These are phyloP conservation scores for Balearica regulorum DNA, from an alignment of 2,797 vertebrate species.

Conservation along the genomic window DNA sequence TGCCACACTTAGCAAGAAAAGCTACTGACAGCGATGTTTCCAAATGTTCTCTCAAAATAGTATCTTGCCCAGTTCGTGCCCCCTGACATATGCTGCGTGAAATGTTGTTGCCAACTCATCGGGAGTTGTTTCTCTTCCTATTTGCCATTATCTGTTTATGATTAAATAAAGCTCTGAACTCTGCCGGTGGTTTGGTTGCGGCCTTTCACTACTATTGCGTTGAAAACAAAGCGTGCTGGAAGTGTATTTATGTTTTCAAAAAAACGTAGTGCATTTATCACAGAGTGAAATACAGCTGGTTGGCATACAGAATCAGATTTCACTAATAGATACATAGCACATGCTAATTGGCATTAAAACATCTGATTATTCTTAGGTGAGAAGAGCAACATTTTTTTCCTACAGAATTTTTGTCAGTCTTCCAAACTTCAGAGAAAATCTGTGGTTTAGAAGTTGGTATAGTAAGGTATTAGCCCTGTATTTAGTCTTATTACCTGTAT, in stretches of 20 bases:
- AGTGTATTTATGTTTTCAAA: not conserved
- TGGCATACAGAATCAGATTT: not conserved
- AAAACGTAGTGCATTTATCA: accelerated
- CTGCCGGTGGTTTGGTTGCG: not conserved
- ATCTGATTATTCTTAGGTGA: not conserved
- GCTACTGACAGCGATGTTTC: not conserved
- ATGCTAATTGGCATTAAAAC: not conserved
- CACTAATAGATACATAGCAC: not conserved
- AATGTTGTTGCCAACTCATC: not conserved
- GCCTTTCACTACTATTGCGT: not conserved
- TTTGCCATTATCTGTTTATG: not conserved
- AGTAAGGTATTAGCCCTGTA: not conserved
- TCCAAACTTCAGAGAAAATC: not conserved
- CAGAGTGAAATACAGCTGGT: not conserved
- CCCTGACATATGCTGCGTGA: not conserved
- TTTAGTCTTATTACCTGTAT: not conserved
- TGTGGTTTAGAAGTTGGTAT: not conserved
- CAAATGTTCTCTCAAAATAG: not conserved
- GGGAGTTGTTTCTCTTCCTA: not conserved
- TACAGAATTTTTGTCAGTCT: not conserved
- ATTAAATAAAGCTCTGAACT: not conserved
- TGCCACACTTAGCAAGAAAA: not conserved
- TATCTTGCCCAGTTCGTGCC: not conserved
- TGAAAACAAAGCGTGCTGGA: not conserved
- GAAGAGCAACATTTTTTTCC: not conserved